Conservation (phyloP, 2,797 vertebrate genomes). For the Muraenolepis orangiensis region DNA sequence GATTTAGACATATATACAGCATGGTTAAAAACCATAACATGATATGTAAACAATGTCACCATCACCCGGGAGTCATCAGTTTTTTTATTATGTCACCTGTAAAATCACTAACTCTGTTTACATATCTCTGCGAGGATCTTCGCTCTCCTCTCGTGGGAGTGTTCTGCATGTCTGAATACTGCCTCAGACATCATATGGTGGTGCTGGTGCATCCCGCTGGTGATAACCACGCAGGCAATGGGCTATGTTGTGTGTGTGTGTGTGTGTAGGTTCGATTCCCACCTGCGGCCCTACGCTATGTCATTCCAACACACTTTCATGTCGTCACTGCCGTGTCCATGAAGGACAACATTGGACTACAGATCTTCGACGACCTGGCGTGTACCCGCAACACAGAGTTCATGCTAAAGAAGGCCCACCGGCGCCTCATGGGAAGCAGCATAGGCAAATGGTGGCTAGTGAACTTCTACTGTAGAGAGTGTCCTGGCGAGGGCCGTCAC, state of each 20-base stretch:
- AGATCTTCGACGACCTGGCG: no score
- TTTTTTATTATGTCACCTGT: slow-evolving; percentile 62
- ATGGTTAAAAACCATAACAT: slow-evolving; percentile 29
- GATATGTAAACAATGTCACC: slow-evolving; percentile 51
- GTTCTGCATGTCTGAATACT: slow-evolving; percentile 30
- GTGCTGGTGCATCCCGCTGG: neutral
- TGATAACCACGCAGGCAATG: neutral
- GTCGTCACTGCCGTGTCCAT: no score
- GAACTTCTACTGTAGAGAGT: no score
- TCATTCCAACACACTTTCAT: neutral
- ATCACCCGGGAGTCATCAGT: slow-evolving; percentile 51
- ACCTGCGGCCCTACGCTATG: neutral
- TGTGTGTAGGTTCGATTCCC: neutral
- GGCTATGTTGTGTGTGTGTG: no score
- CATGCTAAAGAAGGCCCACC: no score
- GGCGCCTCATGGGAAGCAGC: no score
- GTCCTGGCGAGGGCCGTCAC: no score
- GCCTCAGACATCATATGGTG: neutral
- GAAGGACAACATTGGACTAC: no score
- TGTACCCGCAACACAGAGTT: no score
- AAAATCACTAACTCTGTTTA: slow-evolving; percentile 60
- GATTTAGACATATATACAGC: slow-evolving; percentile 24
- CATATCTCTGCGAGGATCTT: slow-evolving; percentile 50
- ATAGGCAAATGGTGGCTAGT: no score
- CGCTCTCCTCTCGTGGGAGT: slow-evolving; percentile 32